These are phyloP conservation scores for Semotilus atromaculatus DNA, from an alignment of 2,797 vertebrate species.

Conservation along the genomic window DNA sequence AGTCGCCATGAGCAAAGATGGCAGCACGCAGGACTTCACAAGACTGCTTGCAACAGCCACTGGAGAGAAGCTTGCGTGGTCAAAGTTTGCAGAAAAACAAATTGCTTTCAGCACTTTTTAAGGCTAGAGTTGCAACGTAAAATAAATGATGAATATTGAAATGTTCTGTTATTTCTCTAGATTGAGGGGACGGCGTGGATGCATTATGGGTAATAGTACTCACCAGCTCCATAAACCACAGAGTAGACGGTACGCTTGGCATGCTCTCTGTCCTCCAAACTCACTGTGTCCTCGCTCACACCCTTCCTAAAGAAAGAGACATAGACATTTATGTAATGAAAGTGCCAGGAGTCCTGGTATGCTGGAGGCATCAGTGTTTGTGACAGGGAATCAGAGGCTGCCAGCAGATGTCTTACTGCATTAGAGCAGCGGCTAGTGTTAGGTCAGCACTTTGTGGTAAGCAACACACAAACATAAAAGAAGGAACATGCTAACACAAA, in stretches of 20 bases:
- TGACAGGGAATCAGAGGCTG: slow-evolving; percentile 63
- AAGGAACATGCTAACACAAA: not conserved
- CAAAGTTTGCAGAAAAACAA: not conserved
- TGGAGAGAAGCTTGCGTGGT: not conserved
- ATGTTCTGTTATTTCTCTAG: not conserved
- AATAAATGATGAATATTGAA: not conserved
- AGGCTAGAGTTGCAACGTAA: not conserved
- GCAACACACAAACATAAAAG: slow-evolving; percentile 20
- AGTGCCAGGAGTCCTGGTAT: slow-evolving; percentile 58
- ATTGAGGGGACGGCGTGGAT: not conserved
- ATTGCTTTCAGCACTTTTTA: not conserved
- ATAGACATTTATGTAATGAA: slow-evolving; percentile 65
- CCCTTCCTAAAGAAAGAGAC: slow-evolving; percentile 79
- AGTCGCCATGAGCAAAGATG: slow-evolving; percentile 2
- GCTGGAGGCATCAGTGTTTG: slow-evolving; percentile 57
- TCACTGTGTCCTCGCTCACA: slow-evolving; percentile 76
- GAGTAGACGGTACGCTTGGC: slow-evolving; percentile 90
- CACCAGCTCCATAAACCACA: slow-evolving; percentile 91
- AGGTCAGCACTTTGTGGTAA: slow-evolving; percentile 19
- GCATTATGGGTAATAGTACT: slow-evolving; percentile 43
- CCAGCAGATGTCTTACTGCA: slow-evolving; percentile 60
- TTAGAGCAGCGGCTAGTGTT: slow-evolving; percentile 28
- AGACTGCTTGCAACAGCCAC: not conserved
- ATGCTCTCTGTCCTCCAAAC: slow-evolving; percentile 83
- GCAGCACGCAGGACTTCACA: not conserved